These are phyloP conservation scores for Helicoverpa zea DNA, from an alignment of 1,140 invertebrate genomes.

Conservation along the genomic window DNA sequence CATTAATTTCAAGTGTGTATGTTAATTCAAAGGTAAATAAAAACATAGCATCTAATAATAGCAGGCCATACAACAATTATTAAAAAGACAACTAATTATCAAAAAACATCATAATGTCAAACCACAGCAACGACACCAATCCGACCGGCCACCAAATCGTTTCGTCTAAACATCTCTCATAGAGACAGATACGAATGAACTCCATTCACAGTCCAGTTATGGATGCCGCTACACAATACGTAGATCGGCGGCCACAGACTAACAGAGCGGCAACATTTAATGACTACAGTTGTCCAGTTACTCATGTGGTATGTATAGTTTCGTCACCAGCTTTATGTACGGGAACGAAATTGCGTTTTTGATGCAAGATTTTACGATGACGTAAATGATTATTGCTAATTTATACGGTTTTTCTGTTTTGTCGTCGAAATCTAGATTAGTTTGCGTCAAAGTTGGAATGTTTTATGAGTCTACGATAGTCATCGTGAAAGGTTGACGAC, in stretches of 20 bases:
- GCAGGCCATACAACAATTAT: no score
- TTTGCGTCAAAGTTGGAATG: background rate
- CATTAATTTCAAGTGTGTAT: no score
- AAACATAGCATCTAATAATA: no score
- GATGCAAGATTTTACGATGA: constrained; percentile 25
- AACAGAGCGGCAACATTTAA: constrained; percentile 85
- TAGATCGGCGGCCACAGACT: constrained; percentile 64
- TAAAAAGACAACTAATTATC: no score
- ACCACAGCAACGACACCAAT: background rate
- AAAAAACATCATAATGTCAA: background rate
- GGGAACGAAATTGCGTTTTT: constrained; percentile 31
- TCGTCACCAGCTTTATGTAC: constrained; percentile 65
- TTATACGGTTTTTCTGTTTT: constrained; percentile 19
- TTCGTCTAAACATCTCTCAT: constrained; percentile 56
- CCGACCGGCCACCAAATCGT: constrained; percentile 52
- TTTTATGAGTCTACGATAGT: no score
- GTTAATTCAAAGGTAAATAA: no score
- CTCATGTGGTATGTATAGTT: constrained; percentile 66
- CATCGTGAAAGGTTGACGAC: no score
- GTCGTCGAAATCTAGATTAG: background rate
- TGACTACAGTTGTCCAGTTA: constrained; percentile 76
- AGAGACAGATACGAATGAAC: constrained; percentile 81
- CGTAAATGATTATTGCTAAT: constrained; percentile 21
- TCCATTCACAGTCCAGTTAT: constrained; percentile 82
- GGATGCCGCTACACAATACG: constrained; percentile 80